Base-by-base conservation (phyloP, 1,140 invertebrate species). In the Mylabris phalerata region DNA sequence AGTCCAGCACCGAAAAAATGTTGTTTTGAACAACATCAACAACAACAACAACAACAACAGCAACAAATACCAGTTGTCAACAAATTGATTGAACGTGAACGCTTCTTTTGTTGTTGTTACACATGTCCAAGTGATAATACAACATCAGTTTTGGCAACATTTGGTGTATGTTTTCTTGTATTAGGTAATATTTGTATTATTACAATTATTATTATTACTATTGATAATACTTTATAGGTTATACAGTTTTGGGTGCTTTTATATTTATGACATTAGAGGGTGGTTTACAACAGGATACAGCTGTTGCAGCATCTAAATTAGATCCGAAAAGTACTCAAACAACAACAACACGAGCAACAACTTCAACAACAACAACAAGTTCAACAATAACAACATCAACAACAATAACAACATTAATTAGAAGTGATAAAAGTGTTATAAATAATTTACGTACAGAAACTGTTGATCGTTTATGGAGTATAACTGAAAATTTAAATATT, bases 401-500 rank as follows among this genome's bases (percentile, higher is more conserved):
- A 32, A 32, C 32, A 32, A 32, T 4, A 32, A 32, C 32, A 32
- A 32, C 32, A 32, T 5, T 7, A 32, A 32, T 7, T 5, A 32
- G 2, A 4, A 11, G 41, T 10, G 61, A 65, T n/a, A 57, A 56
- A 55, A 65, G 42, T 43, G 27, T 52, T 4, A 70, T 74, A 6
- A 67, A 71, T 27, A 72, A 75, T 45, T 64, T 82, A 42, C 70
- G 80, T 11, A 68, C 76, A 0, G 73, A 77, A 63, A 90, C 89
- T 1, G 89, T 92, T 0, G 88, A 89, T 71, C 82, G 84, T 13
- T 77, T 96, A 27, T 97, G 94, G 94, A 90, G 90, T 46, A 93
- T 96, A 61, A 96, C 94, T 0, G 90, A 95, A 73, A 88, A 92
- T 70, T 80, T 97, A 10, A 96, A 96, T 71, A 93, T 96, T 61